phyloP scores from a whole-genome alignment of 2,797 vertebrate genomes.

The Falco berigora region DNA sequence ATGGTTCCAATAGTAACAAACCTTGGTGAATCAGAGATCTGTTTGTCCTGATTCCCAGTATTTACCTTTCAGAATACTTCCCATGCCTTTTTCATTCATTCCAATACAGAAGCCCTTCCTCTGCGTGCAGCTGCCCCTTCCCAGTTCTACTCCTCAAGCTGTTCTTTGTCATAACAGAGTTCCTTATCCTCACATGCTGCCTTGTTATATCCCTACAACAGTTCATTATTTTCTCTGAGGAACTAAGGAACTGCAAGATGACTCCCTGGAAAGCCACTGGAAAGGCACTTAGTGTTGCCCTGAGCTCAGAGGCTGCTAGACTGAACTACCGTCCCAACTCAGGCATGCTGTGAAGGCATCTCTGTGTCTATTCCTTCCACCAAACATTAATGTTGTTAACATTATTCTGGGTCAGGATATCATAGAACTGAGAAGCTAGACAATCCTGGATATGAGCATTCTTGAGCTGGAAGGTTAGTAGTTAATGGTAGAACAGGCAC shows the following conservation, averaged over 20 bases:
- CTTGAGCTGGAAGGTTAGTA: background rate
- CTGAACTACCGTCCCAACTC: background rate
- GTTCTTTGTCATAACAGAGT: background rate
- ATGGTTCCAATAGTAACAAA: background rate
- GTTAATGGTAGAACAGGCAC: background rate
- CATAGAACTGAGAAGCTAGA: background rate
- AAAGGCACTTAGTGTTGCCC: background rate
- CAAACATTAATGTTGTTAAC: background rate
- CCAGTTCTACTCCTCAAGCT: background rate
- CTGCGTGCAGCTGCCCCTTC: background rate
- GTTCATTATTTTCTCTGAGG: background rate
- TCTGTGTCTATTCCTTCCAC: background rate
- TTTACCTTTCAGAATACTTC: background rate
- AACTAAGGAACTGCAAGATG: background rate
- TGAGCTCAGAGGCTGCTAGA: background rate
- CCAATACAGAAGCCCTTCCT: background rate
- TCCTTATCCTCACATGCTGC: background rate
- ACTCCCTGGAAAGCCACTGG: background rate
- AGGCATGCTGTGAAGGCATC: background rate
- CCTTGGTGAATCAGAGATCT: background rate
- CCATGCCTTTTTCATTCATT: background rate
- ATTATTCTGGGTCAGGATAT: background rate
- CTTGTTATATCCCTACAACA: background rate
- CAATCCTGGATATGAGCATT: background rate
- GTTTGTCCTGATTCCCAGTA: background rate